These are phyloP conservation scores for Orientallactaga bullata DNA, from an alignment of 2,113 vertebrate genomes.

Conservation along the genomic window DNA sequence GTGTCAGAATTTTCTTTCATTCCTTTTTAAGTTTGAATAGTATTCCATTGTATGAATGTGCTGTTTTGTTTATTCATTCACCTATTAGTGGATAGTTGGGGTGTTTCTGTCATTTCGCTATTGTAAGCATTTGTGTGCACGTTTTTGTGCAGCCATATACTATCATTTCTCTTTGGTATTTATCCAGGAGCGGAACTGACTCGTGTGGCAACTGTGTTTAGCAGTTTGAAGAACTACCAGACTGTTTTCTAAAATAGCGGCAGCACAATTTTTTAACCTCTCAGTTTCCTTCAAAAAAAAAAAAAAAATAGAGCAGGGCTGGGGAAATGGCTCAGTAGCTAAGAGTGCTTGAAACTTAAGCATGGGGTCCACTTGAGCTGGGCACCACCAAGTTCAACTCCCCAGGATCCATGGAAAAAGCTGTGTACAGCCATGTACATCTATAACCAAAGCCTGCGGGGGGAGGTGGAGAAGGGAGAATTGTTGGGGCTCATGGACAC, in stretches of 20 bases:
- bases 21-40: slow-evolving; percentile 23
- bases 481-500: too few relatives aligned
- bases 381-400: too few relatives aligned
- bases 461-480: too few relatives aligned
- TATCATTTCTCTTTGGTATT: neutral
- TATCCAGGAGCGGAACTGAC: neutral
- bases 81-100: neutral
- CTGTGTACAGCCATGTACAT: too few relatives aligned
- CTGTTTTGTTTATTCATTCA: neutral
- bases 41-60: neutral
- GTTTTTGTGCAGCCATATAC: neutral
- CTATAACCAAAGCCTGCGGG: too few relatives aligned
- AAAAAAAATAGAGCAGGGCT: neutral
- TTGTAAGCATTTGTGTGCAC: neutral
- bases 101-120: neutral
- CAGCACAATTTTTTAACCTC: neutral
- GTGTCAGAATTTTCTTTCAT: neutral
- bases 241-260: slow-evolving; percentile 31
- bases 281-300: neutral
- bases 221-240: neutral
- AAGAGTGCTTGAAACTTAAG: too few relatives aligned
- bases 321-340: too few relatives aligned
- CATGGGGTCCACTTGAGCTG: too few relatives aligned
- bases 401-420: too few relatives aligned
- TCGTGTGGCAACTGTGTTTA: neutral